phyloP scores from a whole-genome alignment of 2,888 invertebrate genomes.

The Drosophila aldrichi region DNA sequence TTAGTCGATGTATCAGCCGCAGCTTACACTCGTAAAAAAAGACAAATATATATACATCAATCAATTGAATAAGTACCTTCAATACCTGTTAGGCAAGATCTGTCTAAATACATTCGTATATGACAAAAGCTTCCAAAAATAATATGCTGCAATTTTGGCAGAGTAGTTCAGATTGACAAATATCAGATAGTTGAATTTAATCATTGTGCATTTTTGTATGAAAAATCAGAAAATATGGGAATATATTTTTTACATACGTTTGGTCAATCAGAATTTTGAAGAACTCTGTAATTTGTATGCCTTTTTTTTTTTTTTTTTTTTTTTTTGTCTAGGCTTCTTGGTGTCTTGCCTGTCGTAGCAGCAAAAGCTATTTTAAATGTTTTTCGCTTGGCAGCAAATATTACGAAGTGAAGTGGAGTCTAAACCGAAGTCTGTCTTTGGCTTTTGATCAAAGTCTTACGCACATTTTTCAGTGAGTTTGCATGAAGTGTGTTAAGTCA shows the following conservation, averaged over 20 bases:
- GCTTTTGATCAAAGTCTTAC: slow-evolving; percentile 57
- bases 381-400: slow-evolving; percentile 30
- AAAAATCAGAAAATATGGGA: slow-evolving; percentile 8
- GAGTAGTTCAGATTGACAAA: neutral
- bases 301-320: neutral
- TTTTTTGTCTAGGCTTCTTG: neutral
- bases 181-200: neutral
- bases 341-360: neutral
- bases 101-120: slow-evolving; percentile 5
- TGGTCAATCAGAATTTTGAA: slow-evolving; percentile 42
- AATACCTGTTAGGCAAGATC: too few relatives aligned
- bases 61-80: too few relatives aligned
- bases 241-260: slow-evolving; percentile 32
- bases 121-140: slow-evolving; percentile 28
- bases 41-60: neutral
- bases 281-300: slow-evolving; percentile 20
- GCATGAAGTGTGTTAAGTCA: slow-evolving; percentile 57
- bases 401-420: slow-evolving; percentile 36
- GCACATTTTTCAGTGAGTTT: slow-evolving; percentile 67
- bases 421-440: slow-evolving; percentile 36
- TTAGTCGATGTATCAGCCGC: neutral
- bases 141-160: slow-evolving; percentile 9
- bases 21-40: neutral
- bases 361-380: slow-evolving; percentile 28
- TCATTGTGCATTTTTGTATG: neutral